Conservation (phyloP, 2,797 vertebrate genomes). For the Echeneis naucrates region DNA sequence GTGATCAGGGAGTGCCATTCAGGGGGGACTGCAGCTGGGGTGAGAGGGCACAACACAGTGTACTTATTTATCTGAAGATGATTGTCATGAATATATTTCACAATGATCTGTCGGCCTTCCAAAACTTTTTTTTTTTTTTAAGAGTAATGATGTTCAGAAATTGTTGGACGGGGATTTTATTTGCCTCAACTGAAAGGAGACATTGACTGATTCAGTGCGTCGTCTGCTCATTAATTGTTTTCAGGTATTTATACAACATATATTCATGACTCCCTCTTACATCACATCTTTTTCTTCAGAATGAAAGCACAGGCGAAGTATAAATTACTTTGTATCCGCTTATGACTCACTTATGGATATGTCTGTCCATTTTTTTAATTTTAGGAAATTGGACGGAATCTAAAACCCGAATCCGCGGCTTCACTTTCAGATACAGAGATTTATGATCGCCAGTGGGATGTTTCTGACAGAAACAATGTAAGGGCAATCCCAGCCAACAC, state of each 20-base stretch:
- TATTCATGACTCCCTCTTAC: neutral
- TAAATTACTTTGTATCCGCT: too few species aligned
- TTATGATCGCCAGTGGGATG: too few species aligned
- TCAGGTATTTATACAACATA: neutral
- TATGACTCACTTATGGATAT: too few species aligned
- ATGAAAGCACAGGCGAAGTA: too few species aligned
- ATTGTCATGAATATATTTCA: conserved; percentile 65
- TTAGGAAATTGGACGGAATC: too few species aligned
- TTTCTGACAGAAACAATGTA: too few species aligned
- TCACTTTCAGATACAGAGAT: too few species aligned
- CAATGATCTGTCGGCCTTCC: conserved; percentile 36
- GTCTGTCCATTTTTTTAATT: too few species aligned
- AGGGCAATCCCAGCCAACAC: too few species aligned
- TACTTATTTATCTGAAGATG: conserved; percentile 65
- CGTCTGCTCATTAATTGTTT: conserved; percentile 23
- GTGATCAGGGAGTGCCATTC: conserved; percentile 76
- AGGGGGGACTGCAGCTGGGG: conserved; percentile 57
- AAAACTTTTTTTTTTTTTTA: conserved; percentile 19
- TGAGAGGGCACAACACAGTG: conserved; percentile 60
- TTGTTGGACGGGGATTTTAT: conserved; percentile 23
- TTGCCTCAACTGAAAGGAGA: conserved; percentile 35
- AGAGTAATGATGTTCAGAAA: conserved; percentile 40
- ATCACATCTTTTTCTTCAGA: too few species aligned
- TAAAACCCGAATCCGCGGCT: too few species aligned
- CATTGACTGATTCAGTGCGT: neutral